phyloP scores from a whole-genome alignment of 2,888 invertebrate species.

The Alviniconcha strummeri region DNA sequence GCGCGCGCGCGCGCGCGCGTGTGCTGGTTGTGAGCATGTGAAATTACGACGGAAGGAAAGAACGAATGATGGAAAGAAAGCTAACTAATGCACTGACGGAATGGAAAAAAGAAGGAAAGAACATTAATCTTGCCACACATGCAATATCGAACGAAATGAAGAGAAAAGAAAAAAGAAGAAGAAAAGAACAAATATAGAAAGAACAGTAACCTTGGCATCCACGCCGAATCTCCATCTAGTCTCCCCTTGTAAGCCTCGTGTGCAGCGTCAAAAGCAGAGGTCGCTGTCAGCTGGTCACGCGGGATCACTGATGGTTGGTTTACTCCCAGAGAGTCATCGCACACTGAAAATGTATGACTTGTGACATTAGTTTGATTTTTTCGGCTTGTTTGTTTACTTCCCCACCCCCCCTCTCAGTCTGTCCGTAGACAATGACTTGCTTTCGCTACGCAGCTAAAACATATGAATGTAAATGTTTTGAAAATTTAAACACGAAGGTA shows the following conservation, averaged over 20 bases:
- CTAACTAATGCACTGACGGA: no score
- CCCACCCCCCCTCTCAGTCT: background rate
- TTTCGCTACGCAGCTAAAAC: no score
- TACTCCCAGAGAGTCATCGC: slow-evolving; percentile 53
- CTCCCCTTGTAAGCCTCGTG: slow-evolving; percentile 50
- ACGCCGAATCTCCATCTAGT: slow-evolving; percentile 43
- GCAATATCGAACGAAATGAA: no score
- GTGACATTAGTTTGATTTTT: background rate
- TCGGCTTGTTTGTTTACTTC: background rate
- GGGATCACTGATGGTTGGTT: slow-evolving; percentile 42
- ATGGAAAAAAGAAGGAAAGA: no score
- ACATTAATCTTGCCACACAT: no score
- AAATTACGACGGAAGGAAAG: background rate
- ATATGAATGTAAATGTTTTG: no score
- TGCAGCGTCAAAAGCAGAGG: slow-evolving; percentile 45
- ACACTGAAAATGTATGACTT: slow-evolving; percentile 36
- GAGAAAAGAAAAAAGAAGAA: no score
- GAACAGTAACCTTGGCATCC: slow-evolving; percentile 52
- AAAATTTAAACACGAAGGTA: no score
- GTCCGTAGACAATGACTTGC: no score
- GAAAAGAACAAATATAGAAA: no score
- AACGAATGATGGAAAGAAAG: background rate
- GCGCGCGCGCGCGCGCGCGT: no score
- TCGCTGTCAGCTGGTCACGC: slow-evolving; percentile 51
- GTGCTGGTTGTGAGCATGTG: no score